Evolutionary conservation across 2,888 invertebrate species (phyloP).

Genomic region (Erannis defoliaria): DNA sequence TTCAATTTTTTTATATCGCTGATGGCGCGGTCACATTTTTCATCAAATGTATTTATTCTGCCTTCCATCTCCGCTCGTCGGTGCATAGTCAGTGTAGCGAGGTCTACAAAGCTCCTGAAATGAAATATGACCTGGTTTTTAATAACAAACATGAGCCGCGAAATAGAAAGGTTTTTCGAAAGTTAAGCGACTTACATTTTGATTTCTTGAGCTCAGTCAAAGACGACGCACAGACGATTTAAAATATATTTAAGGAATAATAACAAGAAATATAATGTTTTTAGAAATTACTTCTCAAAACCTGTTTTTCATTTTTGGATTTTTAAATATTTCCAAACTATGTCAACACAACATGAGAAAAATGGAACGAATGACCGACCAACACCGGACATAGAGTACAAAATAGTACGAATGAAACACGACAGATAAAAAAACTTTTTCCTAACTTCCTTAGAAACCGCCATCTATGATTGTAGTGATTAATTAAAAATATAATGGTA

Average conservation of each 20-base stretch:
- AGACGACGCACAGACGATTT: background rate
- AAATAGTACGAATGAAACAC: too few species aligned
- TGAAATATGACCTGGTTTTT: slow-evolving; percentile 27
- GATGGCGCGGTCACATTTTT: slow-evolving; percentile 73
- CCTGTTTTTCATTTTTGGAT: background rate
- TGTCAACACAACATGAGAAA: background rate
- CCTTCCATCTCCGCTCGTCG: slow-evolving; percentile 74
- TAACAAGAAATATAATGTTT: too few species aligned
- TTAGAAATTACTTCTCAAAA: background rate
- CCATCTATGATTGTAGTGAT: background rate
- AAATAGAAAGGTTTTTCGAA: slow-evolving; percentile 46
- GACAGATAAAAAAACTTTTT: too few species aligned
- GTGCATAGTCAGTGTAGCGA: slow-evolving; percentile 73
- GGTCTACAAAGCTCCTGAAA: slow-evolving; percentile 76
- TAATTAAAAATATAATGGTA: background rate
- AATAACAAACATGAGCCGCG: slow-evolving; percentile 3
- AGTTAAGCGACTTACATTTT: slow-evolving; percentile 52
- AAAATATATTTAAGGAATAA: too few species aligned
- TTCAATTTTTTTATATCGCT: slow-evolving; percentile 70
- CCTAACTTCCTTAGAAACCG: too few species aligned
- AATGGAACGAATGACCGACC: background rate
- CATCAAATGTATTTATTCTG: slow-evolving; percentile 65
- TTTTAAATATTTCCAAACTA: background rate
- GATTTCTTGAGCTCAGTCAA: slow-evolving; percentile 14
- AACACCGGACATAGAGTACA: background rate